These are phyloP conservation scores for Mormyrus proboscirostris DNA, from an alignment of 2,797 vertebrate genomes.

Conservation along the genomic window DNA sequence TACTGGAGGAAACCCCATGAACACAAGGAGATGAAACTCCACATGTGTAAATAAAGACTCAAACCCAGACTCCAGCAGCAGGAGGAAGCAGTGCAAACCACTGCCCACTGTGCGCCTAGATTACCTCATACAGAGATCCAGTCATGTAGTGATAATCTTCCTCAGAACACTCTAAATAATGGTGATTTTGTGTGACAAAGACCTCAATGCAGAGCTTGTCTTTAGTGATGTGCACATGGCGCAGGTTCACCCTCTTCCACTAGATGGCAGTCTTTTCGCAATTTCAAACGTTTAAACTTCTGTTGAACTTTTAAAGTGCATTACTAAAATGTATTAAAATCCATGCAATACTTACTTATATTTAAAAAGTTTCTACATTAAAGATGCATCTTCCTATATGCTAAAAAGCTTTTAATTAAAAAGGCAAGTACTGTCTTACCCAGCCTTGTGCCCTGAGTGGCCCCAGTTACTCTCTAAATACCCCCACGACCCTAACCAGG, in stretches of 20 bases:
- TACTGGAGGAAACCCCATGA: neutral
- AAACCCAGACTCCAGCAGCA: neutral
- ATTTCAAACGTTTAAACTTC: constrained; percentile 25
- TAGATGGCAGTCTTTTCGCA: constrained; percentile 56
- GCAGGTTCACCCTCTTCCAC: constrained; percentile 35
- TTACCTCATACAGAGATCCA: neutral
- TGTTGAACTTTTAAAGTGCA: neutral
- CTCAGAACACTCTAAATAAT: neutral
- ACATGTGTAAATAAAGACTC: neutral
- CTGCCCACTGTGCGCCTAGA: neutral
- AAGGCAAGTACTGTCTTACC: neutral
- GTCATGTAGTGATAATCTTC: neutral
- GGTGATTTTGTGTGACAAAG: neutral
- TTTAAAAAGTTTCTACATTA: neutral
- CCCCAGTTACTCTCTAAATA: neutral
- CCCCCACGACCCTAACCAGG: neutral
- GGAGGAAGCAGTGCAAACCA: neutral
- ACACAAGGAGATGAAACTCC: neutral
- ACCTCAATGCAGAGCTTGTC: neutral
- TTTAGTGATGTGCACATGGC: neutral
- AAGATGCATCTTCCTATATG: neutral
- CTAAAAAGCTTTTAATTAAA: neutral
- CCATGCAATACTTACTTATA: neutral
- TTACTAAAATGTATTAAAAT: neutral
- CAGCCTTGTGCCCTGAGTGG: neutral